These are phyloP conservation scores for Caenorhabditis becei DNA, from an alignment of 2,888 invertebrate species.

Conservation along the genomic window DNA sequence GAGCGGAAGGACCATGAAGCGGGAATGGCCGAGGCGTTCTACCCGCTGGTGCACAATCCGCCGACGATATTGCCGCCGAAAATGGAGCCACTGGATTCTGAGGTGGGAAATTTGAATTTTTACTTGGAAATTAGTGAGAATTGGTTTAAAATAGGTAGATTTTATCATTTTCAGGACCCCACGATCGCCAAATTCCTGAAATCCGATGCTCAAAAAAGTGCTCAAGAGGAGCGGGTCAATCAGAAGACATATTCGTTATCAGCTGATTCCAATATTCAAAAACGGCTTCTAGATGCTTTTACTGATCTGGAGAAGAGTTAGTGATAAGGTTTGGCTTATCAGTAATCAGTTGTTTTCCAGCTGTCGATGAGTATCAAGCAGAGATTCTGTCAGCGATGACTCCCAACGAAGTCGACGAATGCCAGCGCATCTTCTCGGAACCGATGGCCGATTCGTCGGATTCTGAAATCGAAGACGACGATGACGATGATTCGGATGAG, in stretches of 20 bases:
- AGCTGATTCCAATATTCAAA: conserved; percentile 17
- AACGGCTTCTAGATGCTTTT: conserved; percentile 22
- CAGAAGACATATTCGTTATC: conserved; percentile 23
- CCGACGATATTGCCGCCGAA: conserved; percentile 46
- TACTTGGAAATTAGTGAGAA: too few relatives aligned
- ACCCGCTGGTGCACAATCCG: conserved; percentile 39
- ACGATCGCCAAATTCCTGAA: too few relatives aligned
- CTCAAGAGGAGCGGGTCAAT: neutral
- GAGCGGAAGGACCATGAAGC: conserved; percentile 52
- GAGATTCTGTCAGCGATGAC: conserved; percentile 34
- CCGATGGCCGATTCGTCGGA: conserved; percentile 21
- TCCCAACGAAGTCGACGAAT: conserved; percentile 31
- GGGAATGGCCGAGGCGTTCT: conserved; percentile 51
- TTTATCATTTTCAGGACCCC: too few relatives aligned
- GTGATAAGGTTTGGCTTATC: neutral
- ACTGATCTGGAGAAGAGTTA: conserved; percentile 5
- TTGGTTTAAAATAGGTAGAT: too few relatives aligned
- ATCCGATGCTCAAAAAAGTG: too few relatives aligned
- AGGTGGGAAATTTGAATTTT: too few relatives aligned
- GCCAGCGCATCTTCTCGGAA: conserved; percentile 7
- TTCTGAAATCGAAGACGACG: neutral
- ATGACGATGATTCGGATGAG: conserved; percentile 20
- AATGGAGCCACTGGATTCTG: conserved; percentile 11
- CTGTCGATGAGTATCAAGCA: conserved; percentile 27
- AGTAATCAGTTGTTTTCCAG: conserved; percentile 30